Base-by-base conservation (phyloP, 1,140 invertebrate species). In the Rhyacophila brunnea region DNA sequence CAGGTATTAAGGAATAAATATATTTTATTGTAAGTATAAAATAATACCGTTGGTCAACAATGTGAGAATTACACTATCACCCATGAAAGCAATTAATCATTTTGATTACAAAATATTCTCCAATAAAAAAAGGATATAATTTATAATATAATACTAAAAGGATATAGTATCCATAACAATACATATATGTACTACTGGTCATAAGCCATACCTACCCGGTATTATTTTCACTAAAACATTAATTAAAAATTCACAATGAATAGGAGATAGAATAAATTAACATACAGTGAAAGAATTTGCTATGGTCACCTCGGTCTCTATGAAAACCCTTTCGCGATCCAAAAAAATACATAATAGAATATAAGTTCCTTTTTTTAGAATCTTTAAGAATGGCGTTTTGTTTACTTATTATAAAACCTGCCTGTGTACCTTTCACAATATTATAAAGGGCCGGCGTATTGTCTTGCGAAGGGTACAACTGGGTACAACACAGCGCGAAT, bases 151-250 rank as follows among this genome's bases (percentile, higher is more conserved):
- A 55, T 44, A n/a, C n/a, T n/a, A n/a, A 44, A 47, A 36, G 18
- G n/a, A n/a, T n/a, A n/a, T n/a, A n/a, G n/a, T n/a, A n/a, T n/a
- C n/a, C n/a, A n/a, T n/a, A 42, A 58, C 18, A 50, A 34, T n/a
- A 14, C 40, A 19, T n/a, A n/a, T n/a, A n/a, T n/a, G n/a, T 45
- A 49, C 55, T 40, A n/a, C 20, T 55, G 53, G 44, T 53, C 51
- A 53, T 14, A 34, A 40, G 34, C 36, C 15, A 58, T 18, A 44
- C 38, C 51, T n/a, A 23, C 23, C 35, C 14, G 36, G 54, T 58
- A 62, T 63, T 63, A 63, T 63, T 55, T 63, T 55, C 50, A 28
- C 56, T 45, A 58, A 63, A 63, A 63, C 61, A 63, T 63, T 63
- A 63, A 63, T 63, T 63, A 63, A 55, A 58, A 58, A 40, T n/a